Percentiles rank a stretch among this genome's conserved stretches.
Conservation (phyloP, 2,888 invertebrate genomes). For the Stegana nigrithorax region DNA sequence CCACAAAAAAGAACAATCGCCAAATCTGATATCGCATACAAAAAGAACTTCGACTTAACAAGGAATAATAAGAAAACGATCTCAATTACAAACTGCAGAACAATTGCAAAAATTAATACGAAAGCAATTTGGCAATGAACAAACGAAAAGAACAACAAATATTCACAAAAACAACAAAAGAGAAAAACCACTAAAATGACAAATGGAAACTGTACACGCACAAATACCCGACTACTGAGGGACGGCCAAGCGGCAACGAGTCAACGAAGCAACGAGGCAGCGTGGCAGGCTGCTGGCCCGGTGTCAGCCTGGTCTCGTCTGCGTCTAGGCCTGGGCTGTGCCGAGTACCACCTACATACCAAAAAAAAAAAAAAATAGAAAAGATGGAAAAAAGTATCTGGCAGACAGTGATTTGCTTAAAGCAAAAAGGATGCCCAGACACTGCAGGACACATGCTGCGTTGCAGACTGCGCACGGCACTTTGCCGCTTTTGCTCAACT, state of each 20-base stretch:
- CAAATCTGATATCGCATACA: too few relatives aligned
- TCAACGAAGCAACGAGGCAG: background rate
- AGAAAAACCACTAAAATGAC: conserved; percentile 6
- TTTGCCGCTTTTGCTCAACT: too few relatives aligned
- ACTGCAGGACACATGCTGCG: conserved; percentile 9
- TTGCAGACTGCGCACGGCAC: conserved; percentile 6
- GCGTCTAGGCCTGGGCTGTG: conserved; percentile 7
- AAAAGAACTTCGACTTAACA: background rate
- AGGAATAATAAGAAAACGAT: conserved; percentile 6
- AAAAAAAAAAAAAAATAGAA: background rate
- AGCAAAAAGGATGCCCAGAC: background rate
- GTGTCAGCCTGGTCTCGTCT: background rate
- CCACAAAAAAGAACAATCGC: conserved; percentile 12
- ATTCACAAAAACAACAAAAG: background rate
- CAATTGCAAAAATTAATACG: conserved; percentile 7
- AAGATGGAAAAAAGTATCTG: too few relatives aligned
- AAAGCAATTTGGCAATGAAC: conserved; percentile 9
- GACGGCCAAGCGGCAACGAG: background rate
- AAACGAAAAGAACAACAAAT: background rate
- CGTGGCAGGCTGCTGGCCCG: background rate
- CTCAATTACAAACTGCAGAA: conserved; percentile 16
- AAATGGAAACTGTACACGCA: conserved; percentile 11
- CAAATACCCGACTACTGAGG: background rate
- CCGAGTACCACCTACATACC: conserved; percentile 3
- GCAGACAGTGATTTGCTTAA: conserved; percentile 4